These are phyloP conservation scores for Rhagonycha lutea DNA, from an alignment of 2,888 invertebrate genomes.

Conservation along the genomic window DNA sequence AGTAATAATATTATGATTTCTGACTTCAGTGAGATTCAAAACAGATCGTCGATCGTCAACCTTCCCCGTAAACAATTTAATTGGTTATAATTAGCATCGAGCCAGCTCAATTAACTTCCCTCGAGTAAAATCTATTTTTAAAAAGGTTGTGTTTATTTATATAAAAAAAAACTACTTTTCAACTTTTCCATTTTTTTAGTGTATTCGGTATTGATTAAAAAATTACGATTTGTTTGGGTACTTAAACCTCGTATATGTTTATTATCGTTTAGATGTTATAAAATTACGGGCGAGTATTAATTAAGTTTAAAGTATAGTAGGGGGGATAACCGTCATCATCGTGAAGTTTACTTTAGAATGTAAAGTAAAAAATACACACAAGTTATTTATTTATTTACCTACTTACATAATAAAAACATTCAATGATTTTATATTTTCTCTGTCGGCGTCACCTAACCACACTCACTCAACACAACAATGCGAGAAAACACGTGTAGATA, in stretches of 20 bases:
- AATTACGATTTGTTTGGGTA: neutral
- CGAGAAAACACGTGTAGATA: neutral
- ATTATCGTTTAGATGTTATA: too few relatives aligned
- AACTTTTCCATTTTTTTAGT: neutral
- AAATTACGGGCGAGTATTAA: too few relatives aligned
- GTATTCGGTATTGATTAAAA: neutral
- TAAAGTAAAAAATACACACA: neutral
- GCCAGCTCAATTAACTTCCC: neutral
- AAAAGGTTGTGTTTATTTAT: neutral
- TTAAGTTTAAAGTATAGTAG: neutral
- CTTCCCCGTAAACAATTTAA: neutral
- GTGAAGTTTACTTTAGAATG: neutral
- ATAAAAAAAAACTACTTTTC: neutral
- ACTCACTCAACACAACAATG: neutral
- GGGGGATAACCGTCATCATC: too few relatives aligned
- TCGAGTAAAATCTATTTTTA: neutral
- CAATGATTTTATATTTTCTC: neutral
- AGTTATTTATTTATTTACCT: neutral
- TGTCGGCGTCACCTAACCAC: neutral
- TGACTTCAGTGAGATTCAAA: neutral
- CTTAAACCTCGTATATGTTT: too few relatives aligned
- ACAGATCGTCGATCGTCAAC: neutral
- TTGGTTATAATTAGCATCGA: neutral
- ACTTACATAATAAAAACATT: neutral
- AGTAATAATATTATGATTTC: neutral